Percentiles rank a stretch among this genome's conserved stretches.
These are phyloP conservation scores for Dufourea novaeangliae DNA, from an alignment of 1,140 invertebrate genomes.

Conservation along the genomic window DNA sequence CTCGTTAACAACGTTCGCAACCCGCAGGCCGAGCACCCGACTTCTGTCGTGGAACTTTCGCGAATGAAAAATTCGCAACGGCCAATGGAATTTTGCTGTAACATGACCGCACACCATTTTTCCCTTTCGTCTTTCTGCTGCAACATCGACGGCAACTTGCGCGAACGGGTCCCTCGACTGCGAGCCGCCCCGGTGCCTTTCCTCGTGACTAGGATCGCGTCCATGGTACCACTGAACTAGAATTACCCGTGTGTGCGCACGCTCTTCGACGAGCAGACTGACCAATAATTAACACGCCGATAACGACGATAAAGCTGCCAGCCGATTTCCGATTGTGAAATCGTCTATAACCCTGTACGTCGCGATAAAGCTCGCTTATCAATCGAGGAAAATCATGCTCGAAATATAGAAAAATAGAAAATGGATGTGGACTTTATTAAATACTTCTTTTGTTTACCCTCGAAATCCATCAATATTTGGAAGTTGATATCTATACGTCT, in stretches of 20 bases:
- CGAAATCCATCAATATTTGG: too few species aligned
- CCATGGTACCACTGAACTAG: slow-evolving; percentile 27
- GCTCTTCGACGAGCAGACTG: background rate
- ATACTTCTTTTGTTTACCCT: too few species aligned
- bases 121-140: slow-evolving; percentile 17
- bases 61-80: slow-evolving; percentile 7
- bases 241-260: slow-evolving; percentile 5
- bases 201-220: slow-evolving; percentile 3
- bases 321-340: background rate
- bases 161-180: slow-evolving; percentile 2
- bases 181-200: background rate
- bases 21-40: background rate
- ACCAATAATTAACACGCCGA: slow-evolving; percentile 31
- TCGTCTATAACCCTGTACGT: background rate
- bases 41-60: background rate
- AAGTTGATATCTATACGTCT: too few species aligned
- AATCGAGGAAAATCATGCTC: background rate
- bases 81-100: slow-evolving; percentile 14
- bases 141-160: slow-evolving; percentile 15
- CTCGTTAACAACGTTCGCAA: background rate
- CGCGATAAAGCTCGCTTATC: background rate
- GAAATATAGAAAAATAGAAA: too few species aligned
- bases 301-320: slow-evolving; percentile 10
- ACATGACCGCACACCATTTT: slow-evolving; percentile 16
- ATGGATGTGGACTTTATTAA: too few species aligned